Evolutionary conservation across 2,797 vertebrate species (phyloP).

Genomic region (Hydrolagus colliei): DNA sequence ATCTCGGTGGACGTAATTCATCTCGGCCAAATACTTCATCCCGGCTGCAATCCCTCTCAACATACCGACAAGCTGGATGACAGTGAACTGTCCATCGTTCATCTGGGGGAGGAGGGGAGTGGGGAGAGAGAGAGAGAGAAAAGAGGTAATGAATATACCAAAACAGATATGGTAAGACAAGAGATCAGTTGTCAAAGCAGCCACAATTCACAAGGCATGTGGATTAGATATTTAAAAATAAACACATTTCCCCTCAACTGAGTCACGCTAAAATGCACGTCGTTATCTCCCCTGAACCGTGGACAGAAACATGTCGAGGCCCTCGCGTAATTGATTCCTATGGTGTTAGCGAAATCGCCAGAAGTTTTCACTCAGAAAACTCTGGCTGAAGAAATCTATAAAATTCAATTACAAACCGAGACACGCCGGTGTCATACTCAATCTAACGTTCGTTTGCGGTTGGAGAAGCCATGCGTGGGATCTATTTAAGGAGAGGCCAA

Average conservation of each 20-base stretch:
- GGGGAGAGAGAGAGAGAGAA: background rate
- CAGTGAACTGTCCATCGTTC: slow-evolving; percentile 95
- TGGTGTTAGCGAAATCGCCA: background rate
- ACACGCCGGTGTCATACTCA: background rate
- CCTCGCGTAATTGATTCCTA: background rate
- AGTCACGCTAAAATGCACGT: background rate
- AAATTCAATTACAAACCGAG: background rate
- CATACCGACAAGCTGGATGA: slow-evolving; percentile 97
- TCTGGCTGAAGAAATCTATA: background rate
- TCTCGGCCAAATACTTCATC: slow-evolving; percentile 96
- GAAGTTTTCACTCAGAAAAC: background rate
- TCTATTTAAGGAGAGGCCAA: too few relatives aligned
- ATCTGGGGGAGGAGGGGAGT: slow-evolving; percentile 56
- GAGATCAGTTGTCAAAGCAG: background rate
- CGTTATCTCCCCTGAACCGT: background rate
- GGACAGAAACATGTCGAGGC: background rate
- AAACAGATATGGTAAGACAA: background rate
- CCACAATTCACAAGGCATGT: background rate
- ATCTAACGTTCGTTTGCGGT: background rate
- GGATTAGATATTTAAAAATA: background rate
- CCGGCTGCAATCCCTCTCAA: slow-evolving; percentile 87
- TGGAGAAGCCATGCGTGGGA: background rate
- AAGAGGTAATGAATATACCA: too few relatives aligned
- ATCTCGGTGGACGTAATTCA: slow-evolving; percentile 97
- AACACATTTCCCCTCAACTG: background rate